These are phyloP conservation scores for Conistra vaccinii DNA, from an alignment of 2,888 invertebrate genomes.

Conservation along the genomic window DNA sequence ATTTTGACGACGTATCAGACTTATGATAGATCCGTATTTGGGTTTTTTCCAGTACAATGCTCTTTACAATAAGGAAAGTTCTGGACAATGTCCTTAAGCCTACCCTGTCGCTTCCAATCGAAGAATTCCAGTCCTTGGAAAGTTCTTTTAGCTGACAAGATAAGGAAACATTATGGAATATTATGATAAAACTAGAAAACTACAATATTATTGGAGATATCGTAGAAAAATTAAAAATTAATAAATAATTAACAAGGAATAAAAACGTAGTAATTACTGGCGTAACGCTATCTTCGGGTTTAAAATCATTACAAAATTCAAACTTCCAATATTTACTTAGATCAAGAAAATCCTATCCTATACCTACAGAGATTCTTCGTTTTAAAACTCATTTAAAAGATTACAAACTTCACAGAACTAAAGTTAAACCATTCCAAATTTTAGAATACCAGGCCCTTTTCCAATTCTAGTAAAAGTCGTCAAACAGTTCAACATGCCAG, in stretches of 20 bases:
- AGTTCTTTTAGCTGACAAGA: background rate
- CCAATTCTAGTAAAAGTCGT: slow-evolving; percentile 31
- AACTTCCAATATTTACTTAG: background rate
- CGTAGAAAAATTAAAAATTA: background rate
- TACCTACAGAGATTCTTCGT: background rate
- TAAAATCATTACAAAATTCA: background rate
- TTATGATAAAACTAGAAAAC: background rate
- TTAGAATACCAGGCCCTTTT: slow-evolving; percentile 21
- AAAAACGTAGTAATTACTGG: background rate
- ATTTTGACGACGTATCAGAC: slow-evolving; percentile 11
- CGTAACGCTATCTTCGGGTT: background rate
- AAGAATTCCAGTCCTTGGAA: slow-evolving; percentile 1
- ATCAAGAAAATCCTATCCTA: background rate
- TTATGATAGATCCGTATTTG: slow-evolving; percentile 15
- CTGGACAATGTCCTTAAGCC: slow-evolving; percentile 27
- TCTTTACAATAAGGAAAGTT: slow-evolving; percentile 44
- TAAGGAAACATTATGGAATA: background rate
- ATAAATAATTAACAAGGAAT: too few relatives aligned
- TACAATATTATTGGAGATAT: background rate
- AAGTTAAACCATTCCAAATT: slow-evolving; percentile 19
- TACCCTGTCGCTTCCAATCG: slow-evolving; percentile 31
- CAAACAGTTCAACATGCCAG: slow-evolving; percentile 8
- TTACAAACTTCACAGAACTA: background rate
- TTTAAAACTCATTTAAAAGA: slow-evolving; percentile 22
- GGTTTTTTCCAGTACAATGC: slow-evolving; percentile 36